A percentile compares a stretch with the other conserved stretches of the same genome.
Evolutionary conservation across 64 coral and sea anemone genomes (phyloP).

Genomic region (Pocillopora damicornis): DNA sequence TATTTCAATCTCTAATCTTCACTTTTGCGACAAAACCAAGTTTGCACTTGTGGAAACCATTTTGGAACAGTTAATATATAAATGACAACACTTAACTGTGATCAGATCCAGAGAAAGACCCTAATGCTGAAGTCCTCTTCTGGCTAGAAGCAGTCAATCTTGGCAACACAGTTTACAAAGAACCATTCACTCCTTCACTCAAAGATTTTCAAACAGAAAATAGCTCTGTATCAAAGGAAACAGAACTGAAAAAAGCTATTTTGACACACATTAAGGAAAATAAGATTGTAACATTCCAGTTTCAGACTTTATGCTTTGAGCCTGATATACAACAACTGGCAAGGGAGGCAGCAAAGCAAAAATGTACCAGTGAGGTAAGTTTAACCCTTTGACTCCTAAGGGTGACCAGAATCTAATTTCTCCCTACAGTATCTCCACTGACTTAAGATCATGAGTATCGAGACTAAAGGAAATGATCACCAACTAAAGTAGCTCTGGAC

Average conservation of each 20-base stretch:
- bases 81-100: neutral
- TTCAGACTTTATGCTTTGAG: conserved; percentile 50
- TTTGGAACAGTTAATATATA: neutral
- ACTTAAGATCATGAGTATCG: too few relatives aligned
- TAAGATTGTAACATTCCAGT: conserved; percentile 55
- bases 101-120: conserved; percentile 21
- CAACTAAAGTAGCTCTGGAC: too few relatives aligned
- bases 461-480: too few relatives aligned
- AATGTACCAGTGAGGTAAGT: neutral
- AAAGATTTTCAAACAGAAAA: neutral
- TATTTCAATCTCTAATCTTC: too few relatives aligned
- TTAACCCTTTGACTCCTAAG: neutral
- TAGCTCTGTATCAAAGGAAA: neutral
- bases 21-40: too few relatives aligned
- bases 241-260: conserved; percentile 41
- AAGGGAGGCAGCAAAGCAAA: conserved; percentile 31
- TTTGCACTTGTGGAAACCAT: neutral
- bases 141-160: conserved; percentile 83
- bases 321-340: conserved; percentile 47
- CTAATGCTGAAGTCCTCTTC: conserved; percentile 70
- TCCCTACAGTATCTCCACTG: too few relatives aligned
- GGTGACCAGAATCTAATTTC: too few relatives aligned
- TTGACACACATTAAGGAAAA: conserved; percentile 42
- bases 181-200: conserved; percentile 44
- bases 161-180: conserved; percentile 53